Evolutionary conservation across 2,888 invertebrate genomes (phyloP).

Genomic region (Hirudinaria manillensis): DNA sequence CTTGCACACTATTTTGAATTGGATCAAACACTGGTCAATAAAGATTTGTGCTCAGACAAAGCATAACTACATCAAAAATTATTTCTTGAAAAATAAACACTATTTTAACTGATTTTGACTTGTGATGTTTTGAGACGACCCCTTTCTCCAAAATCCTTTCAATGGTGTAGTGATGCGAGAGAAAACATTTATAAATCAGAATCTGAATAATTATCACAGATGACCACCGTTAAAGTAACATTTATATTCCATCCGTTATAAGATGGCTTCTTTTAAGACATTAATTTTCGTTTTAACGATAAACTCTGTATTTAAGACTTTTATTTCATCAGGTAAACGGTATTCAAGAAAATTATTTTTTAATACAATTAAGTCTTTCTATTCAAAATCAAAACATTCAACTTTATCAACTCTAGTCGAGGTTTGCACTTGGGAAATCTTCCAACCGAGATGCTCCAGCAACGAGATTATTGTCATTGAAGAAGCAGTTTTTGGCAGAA

Average conservation of each 20-base stretch:
- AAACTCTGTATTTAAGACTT: too few relatives aligned
- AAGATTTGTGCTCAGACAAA: not conserved
- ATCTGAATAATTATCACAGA: too few relatives aligned
- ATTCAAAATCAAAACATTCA: not conserved
- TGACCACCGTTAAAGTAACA: too few relatives aligned
- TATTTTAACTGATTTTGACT: not conserved
- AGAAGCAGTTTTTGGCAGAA: slow-evolving; percentile 24
- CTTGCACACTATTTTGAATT: slow-evolving; percentile 20
- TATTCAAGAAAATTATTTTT: not conserved
- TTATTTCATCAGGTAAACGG: not conserved
- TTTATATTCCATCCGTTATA: too few relatives aligned
- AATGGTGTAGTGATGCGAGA: too few relatives aligned
- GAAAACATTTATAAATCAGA: too few relatives aligned
- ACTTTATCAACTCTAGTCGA: not conserved
- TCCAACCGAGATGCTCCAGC: slow-evolving; percentile 15
- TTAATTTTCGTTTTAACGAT: too few relatives aligned
- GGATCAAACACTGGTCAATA: slow-evolving; percentile 17
- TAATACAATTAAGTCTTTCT: not conserved
- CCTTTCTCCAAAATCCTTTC: not conserved
- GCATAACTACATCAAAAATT: too few relatives aligned
- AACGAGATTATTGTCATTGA: slow-evolving; percentile 22
- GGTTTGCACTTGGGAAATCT: slow-evolving; percentile 28
- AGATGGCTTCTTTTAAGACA: too few relatives aligned
- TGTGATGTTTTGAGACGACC: slow-evolving; percentile 9
- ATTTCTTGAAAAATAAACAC: too few relatives aligned